These are phyloP conservation scores for Probaryconus sp. DNA, from an alignment of 1,140 invertebrate genomes.

Conservation along the genomic window DNA sequence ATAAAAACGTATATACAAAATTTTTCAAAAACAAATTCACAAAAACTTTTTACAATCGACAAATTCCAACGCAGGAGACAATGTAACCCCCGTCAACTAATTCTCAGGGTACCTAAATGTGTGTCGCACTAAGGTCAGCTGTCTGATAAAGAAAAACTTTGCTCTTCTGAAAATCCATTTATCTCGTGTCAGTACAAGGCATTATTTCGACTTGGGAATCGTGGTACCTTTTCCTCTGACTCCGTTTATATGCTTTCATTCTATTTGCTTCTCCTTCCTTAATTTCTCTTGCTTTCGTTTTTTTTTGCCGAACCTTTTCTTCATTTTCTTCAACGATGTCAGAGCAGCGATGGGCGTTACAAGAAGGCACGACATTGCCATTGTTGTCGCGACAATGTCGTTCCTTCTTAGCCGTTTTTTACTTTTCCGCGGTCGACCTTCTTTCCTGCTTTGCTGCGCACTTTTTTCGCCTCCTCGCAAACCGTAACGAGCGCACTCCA, in stretches of 20 bases:
- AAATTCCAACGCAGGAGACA: constrained; percentile 10
- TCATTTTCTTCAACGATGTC: constrained; percentile 41
- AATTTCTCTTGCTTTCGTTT: too few species aligned
- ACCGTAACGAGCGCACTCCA: constrained; percentile 39
- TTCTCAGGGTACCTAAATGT: constrained; percentile 32
- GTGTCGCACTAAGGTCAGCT: constrained; percentile 14
- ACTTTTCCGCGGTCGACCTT: constrained; percentile 16
- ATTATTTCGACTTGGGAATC: constrained; percentile 46
- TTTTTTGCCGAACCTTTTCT: constrained; percentile 39
- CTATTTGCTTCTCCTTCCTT: constrained; percentile 2
- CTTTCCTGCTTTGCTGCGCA: constrained; percentile 11
- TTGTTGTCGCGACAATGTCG: constrained; percentile 50
- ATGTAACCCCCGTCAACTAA: constrained; percentile 16
- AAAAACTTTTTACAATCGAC: too few species aligned
- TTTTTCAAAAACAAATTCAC: too few species aligned
- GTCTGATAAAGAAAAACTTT: constrained; percentile 39
- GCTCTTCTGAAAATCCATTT: constrained; percentile 54
- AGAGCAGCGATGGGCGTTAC: constrained; percentile 41
- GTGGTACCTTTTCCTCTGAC: constrained; percentile 1
- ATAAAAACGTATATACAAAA: too few species aligned
- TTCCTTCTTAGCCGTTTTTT: constrained; percentile 41
- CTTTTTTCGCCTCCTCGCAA: constrained; percentile 20
- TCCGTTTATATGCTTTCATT: not conserved
- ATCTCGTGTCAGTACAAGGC: constrained; percentile 44
- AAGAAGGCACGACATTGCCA: constrained; percentile 47